Evolutionary conservation across 2,888 invertebrate species (phyloP).

Genomic region (Palloptera scutellata): DNA sequence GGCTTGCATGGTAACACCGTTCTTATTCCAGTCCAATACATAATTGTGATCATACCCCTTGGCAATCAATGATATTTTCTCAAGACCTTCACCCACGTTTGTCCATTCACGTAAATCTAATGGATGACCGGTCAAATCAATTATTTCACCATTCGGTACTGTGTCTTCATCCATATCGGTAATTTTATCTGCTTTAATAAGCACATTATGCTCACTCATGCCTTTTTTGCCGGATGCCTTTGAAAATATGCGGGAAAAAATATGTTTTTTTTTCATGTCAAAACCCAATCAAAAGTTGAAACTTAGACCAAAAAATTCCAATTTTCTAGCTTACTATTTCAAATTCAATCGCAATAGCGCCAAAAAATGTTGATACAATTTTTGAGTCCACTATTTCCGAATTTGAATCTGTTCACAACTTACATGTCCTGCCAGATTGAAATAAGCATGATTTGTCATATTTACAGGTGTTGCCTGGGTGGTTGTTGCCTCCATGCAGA

Average conservation of each 20-base stretch:
- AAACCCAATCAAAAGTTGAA: not conserved
- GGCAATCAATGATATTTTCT: constrained; percentile 70
- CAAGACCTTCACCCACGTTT: constrained; percentile 72
- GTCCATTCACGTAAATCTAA: constrained; percentile 78
- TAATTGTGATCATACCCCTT: constrained; percentile 84
- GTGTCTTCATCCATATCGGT: constrained; percentile 75
- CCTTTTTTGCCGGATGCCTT: constrained; percentile 71
- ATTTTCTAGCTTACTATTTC: not conserved
- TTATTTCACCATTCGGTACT: constrained; percentile 77
- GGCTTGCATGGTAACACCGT: constrained; percentile 67
- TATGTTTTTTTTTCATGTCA: too few relatives aligned
- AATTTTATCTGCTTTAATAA: constrained; percentile 79
- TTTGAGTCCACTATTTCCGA: not conserved
- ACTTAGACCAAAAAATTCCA: not conserved
- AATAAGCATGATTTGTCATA: constrained; percentile 86
- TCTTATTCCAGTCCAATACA: constrained; percentile 66
- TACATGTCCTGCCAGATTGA: constrained; percentile 87
- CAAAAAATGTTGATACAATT: too few relatives aligned
- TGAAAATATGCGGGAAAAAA: constrained; percentile 14
- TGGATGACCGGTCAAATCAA: constrained; percentile 73
- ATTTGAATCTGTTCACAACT: constrained; percentile 28
- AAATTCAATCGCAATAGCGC: too few relatives aligned
- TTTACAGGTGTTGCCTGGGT: constrained; percentile 85
- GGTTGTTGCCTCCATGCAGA: constrained; percentile 80
- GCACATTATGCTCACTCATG: constrained; percentile 74